phyloP scores from a whole-genome alignment of 2,888 invertebrate genomes.

The Lycaena phlaeas region DNA sequence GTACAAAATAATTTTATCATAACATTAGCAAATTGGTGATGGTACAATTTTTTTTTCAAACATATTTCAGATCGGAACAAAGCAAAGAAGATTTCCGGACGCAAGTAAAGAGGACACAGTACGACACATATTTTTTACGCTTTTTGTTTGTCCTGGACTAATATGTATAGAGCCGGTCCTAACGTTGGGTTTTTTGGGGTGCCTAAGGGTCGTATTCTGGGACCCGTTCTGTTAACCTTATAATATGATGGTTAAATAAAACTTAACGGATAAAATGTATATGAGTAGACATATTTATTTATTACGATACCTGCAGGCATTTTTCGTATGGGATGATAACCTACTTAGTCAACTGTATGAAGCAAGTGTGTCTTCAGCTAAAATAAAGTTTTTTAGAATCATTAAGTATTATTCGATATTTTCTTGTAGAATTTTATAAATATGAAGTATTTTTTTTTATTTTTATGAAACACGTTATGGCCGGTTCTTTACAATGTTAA shows the following conservation, averaged over 20 bases:
- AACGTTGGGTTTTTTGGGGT: not conserved
- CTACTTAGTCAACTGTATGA: too few relatives aligned
- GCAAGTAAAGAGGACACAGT: conserved; percentile 70
- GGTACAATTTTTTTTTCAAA: conserved; percentile 26
- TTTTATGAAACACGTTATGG: not conserved
- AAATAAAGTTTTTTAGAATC: too few relatives aligned
- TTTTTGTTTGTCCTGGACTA: conserved; percentile 26
- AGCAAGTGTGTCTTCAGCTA: too few relatives aligned
- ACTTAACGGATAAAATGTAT: too few relatives aligned
- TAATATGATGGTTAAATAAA: not conserved
- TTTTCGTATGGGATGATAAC: too few relatives aligned
- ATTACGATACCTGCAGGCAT: too few relatives aligned
- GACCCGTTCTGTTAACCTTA: not conserved
- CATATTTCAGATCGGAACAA: conserved; percentile 58
- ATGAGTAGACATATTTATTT: too few relatives aligned
- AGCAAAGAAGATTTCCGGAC: conserved; percentile 60
- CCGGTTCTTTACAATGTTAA: not conserved
- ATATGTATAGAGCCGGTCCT: conserved; percentile 9
- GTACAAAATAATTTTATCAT: not conserved
- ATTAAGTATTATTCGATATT: too few relatives aligned
- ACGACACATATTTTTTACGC: conserved; percentile 37
- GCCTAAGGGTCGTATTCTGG: not conserved
- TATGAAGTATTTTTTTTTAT: too few relatives aligned
- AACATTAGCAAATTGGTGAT: too few relatives aligned
- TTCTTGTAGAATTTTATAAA: too few relatives aligned